These are phyloP conservation scores for Drosophila ironensis DNA, from an alignment of 1,140 invertebrate species.

Conservation along the genomic window DNA sequence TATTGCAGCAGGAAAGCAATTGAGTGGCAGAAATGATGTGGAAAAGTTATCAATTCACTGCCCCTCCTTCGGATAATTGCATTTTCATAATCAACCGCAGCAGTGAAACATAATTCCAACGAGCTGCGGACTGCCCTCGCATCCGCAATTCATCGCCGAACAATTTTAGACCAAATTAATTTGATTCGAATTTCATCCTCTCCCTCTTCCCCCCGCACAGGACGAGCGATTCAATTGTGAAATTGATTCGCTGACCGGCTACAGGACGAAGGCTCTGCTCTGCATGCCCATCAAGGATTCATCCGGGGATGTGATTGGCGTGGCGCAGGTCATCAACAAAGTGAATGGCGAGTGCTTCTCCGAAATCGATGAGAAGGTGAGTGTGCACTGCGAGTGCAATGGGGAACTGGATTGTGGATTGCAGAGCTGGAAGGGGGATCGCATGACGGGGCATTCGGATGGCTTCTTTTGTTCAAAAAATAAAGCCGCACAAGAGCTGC, in stretches of 20 bases:
- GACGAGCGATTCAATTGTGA: constrained; percentile 95
- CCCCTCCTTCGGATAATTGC: constrained; percentile 1
- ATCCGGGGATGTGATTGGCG: constrained; percentile 96
- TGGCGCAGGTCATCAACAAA: constrained; percentile 98
- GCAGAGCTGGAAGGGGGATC: background rate
- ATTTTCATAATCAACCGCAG: constrained; percentile 3
- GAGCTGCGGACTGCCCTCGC: background rate
- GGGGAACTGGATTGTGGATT: background rate
- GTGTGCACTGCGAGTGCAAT: constrained; percentile 15
- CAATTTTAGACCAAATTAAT: constrained; percentile 15
- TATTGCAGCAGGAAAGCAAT: too few relatives aligned
- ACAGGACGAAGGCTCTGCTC: constrained; percentile 94
- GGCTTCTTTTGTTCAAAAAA: constrained; percentile 39
- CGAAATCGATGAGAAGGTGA: constrained; percentile 90
- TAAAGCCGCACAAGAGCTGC: constrained; percentile 31
- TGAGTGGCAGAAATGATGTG: too few relatives aligned
- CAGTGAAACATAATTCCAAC: too few relatives aligned
- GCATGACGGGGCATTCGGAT: constrained; percentile 5
- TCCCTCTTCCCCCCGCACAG: constrained; percentile 82
- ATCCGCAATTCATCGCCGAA: background rate
- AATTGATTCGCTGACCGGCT: constrained; percentile 95
- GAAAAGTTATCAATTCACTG: too few relatives aligned
- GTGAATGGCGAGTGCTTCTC: constrained; percentile 90
- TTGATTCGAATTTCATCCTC: too few relatives aligned
- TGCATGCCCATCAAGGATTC: constrained; percentile 98